Percentiles rank a stretch among this genome's conserved stretches.
These are phyloP conservation scores for Psittacus erithacus DNA, from an alignment of 2,113 vertebrate genomes.

Conservation along the genomic window DNA sequence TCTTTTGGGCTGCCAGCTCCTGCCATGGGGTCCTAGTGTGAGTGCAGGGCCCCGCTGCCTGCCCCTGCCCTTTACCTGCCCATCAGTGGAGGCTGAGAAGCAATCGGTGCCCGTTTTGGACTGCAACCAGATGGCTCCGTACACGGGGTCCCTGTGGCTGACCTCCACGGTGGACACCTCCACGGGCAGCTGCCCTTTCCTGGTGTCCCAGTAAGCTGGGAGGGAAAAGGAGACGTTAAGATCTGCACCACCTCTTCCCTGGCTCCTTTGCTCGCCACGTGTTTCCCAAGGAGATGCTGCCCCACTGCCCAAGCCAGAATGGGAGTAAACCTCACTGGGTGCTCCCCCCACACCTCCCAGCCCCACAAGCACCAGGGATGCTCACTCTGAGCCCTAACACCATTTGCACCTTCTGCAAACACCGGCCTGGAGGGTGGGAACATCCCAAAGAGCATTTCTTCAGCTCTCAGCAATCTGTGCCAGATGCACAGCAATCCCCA, in stretches of 20 bases:
- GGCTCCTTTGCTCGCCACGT: fast-evolving
- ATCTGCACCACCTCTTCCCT: too few relatives aligned
- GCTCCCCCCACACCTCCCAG: not conserved
- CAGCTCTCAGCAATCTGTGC: not conserved
- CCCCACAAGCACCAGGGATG: not conserved
- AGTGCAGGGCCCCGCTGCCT: too few relatives aligned
- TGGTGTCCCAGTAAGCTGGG: conserved; percentile 92
- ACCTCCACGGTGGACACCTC: conserved; percentile 86
- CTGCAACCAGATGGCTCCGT: conserved; percentile 90
- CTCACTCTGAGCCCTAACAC: fast-evolving
- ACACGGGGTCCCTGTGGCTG: conserved; percentile 92
- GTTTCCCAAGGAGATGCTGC: not conserved
- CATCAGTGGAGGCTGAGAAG: conserved; percentile 83
- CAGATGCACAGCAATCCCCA: not conserved
- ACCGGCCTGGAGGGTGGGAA: fast-evolving
- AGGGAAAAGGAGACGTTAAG: not conserved
- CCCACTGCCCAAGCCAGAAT: not conserved
- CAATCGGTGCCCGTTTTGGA: conserved; percentile 92
- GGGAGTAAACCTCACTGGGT: not conserved
- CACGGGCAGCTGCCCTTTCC: conserved; percentile 85
- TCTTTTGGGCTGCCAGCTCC: not conserved
- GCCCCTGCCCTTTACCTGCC: conserved; percentile 62
- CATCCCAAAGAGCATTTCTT: not conserved
- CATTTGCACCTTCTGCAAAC: not conserved
- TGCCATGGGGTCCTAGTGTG: fast-evolving